Base-by-base conservation (phyloP, 1,140 invertebrate species). In the Heliconius congener region DNA sequence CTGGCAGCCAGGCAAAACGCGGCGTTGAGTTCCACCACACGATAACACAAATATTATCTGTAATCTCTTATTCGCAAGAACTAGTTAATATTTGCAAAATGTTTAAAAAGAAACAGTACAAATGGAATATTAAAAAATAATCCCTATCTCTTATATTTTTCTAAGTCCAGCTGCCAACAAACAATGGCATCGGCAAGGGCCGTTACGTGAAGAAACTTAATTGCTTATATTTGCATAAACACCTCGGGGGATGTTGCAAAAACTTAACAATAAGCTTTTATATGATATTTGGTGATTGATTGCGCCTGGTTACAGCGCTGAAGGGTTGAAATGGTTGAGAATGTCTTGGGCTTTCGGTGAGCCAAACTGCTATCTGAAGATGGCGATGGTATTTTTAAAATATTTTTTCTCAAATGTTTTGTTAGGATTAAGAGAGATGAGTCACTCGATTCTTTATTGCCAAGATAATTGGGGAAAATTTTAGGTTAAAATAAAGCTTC, bases 201-300 rank as follows among this genome's bases (percentile, higher is more conserved):
- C 89, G 90, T 91, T 92, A 93, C 87, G 85, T 88, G 86, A 86
- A 81, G 84, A 81, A 85, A 78, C 84, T 92, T 93, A 92, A 93
- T 93, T 92, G 91, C 89, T 74, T 86, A 90, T 86, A 93, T 93
- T 93, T 92, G 91, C 91, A 93, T 93, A 93, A 90, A 89, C 83
- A 86, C 83, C 81, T 76, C 80, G 76, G 85, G 89, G 87, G 84
- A 83, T 80, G 52, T 74, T 74, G 82, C 81, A 83, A 88, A 88
- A 87, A 86, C 52, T 70, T 75, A 87, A 84, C 80, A 84, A 85
- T 74, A 81, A 82, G 57, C 83, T 76, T 46, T 46, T 80, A 72
- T 72, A 72, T 72, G 18, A 72, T 39, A 19, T 73, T 78, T 73
- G 34, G 77, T 91, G 91, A 93, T 93, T 87, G 87, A 93, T 93